Evolutionary conservation across 2,888 invertebrate genomes (phyloP).

Genomic region (Leptopilina drosophilae): DNA sequence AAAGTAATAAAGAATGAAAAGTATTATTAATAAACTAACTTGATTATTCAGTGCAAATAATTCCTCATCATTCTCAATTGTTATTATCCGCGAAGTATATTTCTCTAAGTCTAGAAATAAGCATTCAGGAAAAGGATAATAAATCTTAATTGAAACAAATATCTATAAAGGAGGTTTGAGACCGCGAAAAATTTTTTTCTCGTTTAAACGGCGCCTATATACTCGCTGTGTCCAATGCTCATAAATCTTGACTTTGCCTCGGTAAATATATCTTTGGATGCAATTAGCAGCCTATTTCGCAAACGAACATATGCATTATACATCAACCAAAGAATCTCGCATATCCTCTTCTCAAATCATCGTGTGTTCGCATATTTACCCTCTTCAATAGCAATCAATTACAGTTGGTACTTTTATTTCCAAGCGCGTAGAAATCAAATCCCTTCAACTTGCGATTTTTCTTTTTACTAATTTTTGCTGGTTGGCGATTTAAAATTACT

Average conservation of each 20-base stretch:
- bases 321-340: conserved; percentile 20
- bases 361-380: conserved; percentile 1
- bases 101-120: no score
- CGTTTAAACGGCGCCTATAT: background rate
- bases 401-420: no score
- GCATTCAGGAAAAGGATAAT: no score
- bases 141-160: conserved; percentile 9
- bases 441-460: no score
- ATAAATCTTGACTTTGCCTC: conserved; percentile 20
- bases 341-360: conserved; percentile 22
- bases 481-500: no score
- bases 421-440: no score
- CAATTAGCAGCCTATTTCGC: conserved; percentile 35
- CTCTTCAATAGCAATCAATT: background rate
- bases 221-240: background rate
- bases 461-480: background rate
- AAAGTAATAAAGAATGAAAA: no score
- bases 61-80: no score
- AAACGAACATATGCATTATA: conserved; percentile 24
- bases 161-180: conserved; percentile 12
- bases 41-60: no score
- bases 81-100: no score
- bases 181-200: conserved; percentile 15
- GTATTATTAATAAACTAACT: no score
- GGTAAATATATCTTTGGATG: conserved; percentile 34